A percentile compares a stretch with the other conserved stretches of the same genome.
These are phyloP conservation scores for Tonatia bakeri DNA, from an alignment of 2,113 vertebrate genomes.

Conservation along the genomic window DNA sequence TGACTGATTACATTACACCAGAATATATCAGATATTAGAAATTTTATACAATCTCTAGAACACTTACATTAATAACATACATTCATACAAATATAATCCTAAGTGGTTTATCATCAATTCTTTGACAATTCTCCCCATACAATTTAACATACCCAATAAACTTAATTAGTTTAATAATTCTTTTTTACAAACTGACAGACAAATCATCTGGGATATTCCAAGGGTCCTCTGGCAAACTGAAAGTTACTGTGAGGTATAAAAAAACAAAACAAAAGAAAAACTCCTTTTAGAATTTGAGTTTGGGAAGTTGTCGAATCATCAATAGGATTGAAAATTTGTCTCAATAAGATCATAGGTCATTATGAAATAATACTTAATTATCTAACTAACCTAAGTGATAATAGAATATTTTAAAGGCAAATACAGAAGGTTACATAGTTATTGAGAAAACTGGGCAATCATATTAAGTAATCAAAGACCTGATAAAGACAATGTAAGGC, in stretches of 20 bases:
- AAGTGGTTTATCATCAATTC: not conserved
- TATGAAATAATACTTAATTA: not conserved
- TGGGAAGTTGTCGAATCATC: not conserved
- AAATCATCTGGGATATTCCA: not conserved
- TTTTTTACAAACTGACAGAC: not conserved
- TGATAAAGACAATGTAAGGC: not conserved
- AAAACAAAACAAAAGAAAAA: not conserved
- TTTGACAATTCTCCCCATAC: not conserved
- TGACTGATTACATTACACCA: not conserved
- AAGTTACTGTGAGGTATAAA: not conserved
- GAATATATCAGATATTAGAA: not conserved
- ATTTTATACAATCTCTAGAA: not conserved
- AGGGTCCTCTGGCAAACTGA: not conserved
- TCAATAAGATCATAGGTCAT: not conserved
- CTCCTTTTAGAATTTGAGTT: not conserved
- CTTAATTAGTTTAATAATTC: not conserved
- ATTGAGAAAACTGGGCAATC: not conserved
- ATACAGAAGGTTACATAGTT: not conserved
- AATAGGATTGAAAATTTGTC: not conserved
- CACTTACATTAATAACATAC: not conserved
- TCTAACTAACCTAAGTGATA: not conserved
- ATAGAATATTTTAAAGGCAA: not conserved
- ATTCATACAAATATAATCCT: not conserved
- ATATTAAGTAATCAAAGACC: not conserved
- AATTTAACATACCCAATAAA: not conserved